Evolutionary conservation across 2,797 vertebrate species (phyloP), one percentile per base, ranked within the genome.

Genomic region (Sebastes kiyomatsui): DNA sequence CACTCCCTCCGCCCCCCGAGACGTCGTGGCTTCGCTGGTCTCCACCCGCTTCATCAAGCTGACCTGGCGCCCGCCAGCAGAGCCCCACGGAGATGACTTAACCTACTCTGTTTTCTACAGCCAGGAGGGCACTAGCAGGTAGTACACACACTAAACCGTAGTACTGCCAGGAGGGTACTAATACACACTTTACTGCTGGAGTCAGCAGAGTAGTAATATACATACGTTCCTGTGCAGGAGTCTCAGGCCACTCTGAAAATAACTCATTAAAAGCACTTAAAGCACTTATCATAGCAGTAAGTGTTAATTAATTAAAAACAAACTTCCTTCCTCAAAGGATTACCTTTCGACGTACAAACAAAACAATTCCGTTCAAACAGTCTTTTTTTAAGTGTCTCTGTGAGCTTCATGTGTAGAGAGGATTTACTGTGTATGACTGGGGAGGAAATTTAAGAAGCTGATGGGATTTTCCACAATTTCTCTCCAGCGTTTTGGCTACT

Each of bases 31-130:
- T 52, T 98, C 97, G 2, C 95, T 99, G 32, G 98, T 99, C 81
- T 99, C 98, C 90, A 99, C 98, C 16, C 98, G 98, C 87, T 99
- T 99, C 97, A 98, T 99, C 96, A 97, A 99, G 91, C 90, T 99
- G 92, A 98, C 97, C 0, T 99, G 99, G 99, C 96, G 98, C 60
- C 96, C 96, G 0, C 99, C 99, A 1, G 97, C 96, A 0, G 98
- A 99, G 72, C 96, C 98, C 12, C 97, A 97, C 0, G 98, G 98
- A 75, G 98, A 99, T 84, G 97, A 98, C 83, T 93, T 99, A 79
- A 97, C 97, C 93, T 99, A 99, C 90, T 97, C 97, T 0, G 97
- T 99, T 59, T 99, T 97, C 96, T 99, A 99, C 95, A 96, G 97
- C 94, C 97, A 95, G 94, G 98, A 99, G 67, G 97, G 97, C 69